Base-by-base conservation (phyloP, 1,140 invertebrate genomes). In the Caerostris extrusa region DNA sequence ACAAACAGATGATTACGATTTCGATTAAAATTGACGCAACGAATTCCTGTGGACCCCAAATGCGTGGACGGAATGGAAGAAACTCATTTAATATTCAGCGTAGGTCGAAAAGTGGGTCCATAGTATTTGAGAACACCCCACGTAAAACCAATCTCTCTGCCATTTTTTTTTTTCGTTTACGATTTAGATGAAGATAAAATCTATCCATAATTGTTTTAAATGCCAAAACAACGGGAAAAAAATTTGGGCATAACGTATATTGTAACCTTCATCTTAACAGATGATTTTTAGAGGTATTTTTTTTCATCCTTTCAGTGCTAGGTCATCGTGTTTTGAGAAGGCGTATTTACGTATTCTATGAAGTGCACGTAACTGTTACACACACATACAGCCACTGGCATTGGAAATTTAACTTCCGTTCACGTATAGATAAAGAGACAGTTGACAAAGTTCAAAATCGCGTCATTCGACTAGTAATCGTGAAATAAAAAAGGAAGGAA, bases 341-440 rank as follows among this genome's bases (percentile, higher is more conserved):
- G 71, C 71, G 71, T 77, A 53, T 50, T 77, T 53, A 77, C 71
- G 34, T 10, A 50, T 77, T 77, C 71, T 77, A 10, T 53, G 71
- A 77, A 71, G 53, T 77, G 34, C 34, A 34, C 34, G 50, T 77
- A 77, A 77, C 12, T 12, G 8, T 19, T 50, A 77, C 34, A 77
- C 71, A 77, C 7, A 77, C 34, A 77, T 34, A 77, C 7, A 77
- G 19, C 34, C 71, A 77, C 53, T 77, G 71, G 14, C 71, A 77
- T 53, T 77, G 71, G 71, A 53, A 77, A 77, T 77, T 77, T 77
- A 14, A 77, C 50, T 77, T 77, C 71, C 71, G 71, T 50, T 77
- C 50, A 77, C 71, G 71, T 77, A 19, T 5, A 50, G 71, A 77
- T 77, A 53, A 77, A 77, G 50, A 34, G 71, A 77, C 53, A 77